These are phyloP conservation scores for Macrosiphum euphorbiae DNA, from an alignment of 2,888 invertebrate genomes.

Conservation along the genomic window DNA sequence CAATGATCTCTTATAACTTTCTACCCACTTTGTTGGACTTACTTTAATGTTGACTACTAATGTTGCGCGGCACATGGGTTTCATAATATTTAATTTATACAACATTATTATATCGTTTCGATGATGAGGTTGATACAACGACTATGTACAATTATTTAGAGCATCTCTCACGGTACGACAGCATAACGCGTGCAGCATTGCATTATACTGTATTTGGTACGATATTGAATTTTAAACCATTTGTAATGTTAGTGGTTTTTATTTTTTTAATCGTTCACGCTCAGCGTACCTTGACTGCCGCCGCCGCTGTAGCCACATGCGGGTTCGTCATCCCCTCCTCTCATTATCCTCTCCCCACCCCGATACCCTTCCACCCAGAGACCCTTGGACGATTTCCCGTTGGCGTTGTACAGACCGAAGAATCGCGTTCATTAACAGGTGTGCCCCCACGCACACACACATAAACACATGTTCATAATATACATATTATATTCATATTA, in stretches of 20 bases:
- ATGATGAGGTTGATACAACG: neutral
- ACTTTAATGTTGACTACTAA: neutral
- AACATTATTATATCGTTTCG: neutral
- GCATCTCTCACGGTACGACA: neutral
- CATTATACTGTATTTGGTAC: neutral
- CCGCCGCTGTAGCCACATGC: neutral
- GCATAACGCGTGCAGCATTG: neutral
- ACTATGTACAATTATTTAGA: neutral
- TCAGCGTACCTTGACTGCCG: constrained; percentile 50
- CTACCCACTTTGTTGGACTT: neutral
- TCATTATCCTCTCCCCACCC: neutral
- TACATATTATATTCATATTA: neutral
- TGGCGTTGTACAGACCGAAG: neutral
- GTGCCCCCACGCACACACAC: neutral
- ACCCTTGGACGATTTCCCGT: constrained; percentile 9
- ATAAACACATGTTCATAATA: neutral
- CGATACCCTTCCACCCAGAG: neutral
- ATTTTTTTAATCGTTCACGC: constrained; percentile 33
- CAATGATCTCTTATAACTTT: neutral
- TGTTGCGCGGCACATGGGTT: neutral
- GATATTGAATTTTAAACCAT: neutral
- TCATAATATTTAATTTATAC: neutral
- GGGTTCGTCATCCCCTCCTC: neutral
- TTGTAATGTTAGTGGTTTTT: neutral
- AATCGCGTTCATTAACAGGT: constrained; percentile 61